A percentile compares a stretch with the other conserved stretches of the same genome.
Conservation (phyloP, 2,888 invertebrate species). For the Eupithecia exiguata region DNA sequence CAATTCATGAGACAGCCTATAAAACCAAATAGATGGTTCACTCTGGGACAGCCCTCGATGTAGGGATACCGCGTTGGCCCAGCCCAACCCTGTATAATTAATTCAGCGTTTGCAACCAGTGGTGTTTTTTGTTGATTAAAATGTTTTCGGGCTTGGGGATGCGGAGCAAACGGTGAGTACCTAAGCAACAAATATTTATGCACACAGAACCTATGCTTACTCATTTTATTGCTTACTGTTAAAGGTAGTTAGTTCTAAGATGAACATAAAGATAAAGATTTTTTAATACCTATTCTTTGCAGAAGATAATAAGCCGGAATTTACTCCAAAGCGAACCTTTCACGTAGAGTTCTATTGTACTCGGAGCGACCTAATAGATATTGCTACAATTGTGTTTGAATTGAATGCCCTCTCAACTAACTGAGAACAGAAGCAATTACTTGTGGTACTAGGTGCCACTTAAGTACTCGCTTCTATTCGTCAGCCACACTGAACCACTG, state of each 20-base stretch:
- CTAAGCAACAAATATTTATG: neutral
- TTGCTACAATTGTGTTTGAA: slow-evolving; percentile 10
- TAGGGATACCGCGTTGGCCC: slow-evolving; percentile 7
- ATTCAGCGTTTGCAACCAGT: slow-evolving; percentile 25
- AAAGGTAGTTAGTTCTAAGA: neutral
- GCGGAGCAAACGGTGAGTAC: slow-evolving; percentile 13
- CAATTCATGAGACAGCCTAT: slow-evolving; percentile 12
- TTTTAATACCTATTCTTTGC: neutral
- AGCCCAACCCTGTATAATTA: slow-evolving; percentile 22
- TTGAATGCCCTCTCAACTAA: slow-evolving; percentile 2
- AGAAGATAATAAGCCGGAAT: neutral
- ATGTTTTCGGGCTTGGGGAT: slow-evolving; percentile 29
- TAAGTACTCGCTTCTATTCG: neutral
- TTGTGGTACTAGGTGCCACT: neutral
- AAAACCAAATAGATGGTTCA: slow-evolving; percentile 12
- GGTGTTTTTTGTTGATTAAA: slow-evolving; percentile 39
- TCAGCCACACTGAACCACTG: neutral
- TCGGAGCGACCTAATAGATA: slow-evolving; percentile 5
- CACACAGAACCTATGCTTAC: neutral
- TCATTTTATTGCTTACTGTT: neutral
- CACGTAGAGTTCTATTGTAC: slow-evolving; percentile 1
- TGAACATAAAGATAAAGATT: neutral
- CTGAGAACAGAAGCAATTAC: slow-evolving; percentile 3
- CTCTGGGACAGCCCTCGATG: slow-evolving; percentile 16
- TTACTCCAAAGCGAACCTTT: neutral